phyloP scores from a whole-genome alignment of 1,140 invertebrate genomes.

The Ceratoteleas bidentatus region DNA sequence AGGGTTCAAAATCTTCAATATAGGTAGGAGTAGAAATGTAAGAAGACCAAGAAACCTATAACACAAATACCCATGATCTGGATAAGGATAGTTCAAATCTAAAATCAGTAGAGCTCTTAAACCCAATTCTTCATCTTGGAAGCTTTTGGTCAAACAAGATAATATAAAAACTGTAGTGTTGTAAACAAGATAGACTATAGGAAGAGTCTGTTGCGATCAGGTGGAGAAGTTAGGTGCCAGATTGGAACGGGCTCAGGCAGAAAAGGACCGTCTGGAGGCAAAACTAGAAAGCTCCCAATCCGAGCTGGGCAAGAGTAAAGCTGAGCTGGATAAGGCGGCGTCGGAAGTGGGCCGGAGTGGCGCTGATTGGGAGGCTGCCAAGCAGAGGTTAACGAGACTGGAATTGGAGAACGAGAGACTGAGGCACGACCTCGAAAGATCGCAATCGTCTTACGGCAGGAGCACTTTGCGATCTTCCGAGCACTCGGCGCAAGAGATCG shows the following conservation, averaged over 20 bases:
- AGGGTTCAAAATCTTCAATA: too few species aligned
- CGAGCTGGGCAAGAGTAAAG: slow-evolving; percentile 95
- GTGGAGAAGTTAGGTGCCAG: slow-evolving; percentile 94
- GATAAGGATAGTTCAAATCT: too few species aligned
- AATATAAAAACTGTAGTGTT: not conserved
- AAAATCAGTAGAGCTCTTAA: not conserved
- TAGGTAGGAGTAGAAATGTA: too few species aligned
- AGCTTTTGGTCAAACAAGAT: not conserved
- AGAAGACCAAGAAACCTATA: too few species aligned
- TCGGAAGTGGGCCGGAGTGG: slow-evolving; percentile 93
- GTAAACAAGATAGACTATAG: not conserved
- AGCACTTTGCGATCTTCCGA: slow-evolving; percentile 87
- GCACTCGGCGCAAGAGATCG: slow-evolving; percentile 89
- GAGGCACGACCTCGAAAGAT: slow-evolving; percentile 91
- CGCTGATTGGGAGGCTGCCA: slow-evolving; percentile 93
- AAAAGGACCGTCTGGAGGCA: slow-evolving; percentile 94
- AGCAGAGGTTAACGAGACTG: slow-evolving; percentile 90
- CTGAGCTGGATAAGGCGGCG: slow-evolving; percentile 94
- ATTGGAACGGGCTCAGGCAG: slow-evolving; percentile 91
- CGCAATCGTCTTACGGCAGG: slow-evolving; percentile 88
- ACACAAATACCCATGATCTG: too few species aligned
- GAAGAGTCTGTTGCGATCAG: slow-evolving; percentile 54
- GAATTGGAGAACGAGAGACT: slow-evolving; percentile 95
- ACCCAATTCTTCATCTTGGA: not conserved
- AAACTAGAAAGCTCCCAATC: slow-evolving; percentile 95